These are phyloP conservation scores for Heterodera schachtii DNA, from an alignment of 1,140 invertebrate species.

Conservation along the genomic window DNA sequence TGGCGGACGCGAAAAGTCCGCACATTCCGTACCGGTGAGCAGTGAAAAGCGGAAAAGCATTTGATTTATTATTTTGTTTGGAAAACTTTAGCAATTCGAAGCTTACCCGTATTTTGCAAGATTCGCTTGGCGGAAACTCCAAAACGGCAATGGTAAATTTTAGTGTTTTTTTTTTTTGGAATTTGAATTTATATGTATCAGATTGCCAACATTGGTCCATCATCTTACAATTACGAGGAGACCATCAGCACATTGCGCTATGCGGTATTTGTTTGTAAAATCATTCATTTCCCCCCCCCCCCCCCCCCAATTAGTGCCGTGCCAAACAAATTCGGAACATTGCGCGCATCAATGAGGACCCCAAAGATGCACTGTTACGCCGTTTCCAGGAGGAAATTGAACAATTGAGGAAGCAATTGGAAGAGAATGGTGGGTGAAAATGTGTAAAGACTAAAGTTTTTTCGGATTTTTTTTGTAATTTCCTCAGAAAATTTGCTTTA, in stretches of 20 bases:
- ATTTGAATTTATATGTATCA: constrained; percentile 58
- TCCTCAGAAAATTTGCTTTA: neutral
- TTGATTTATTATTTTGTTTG: too few relatives aligned
- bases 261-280: constrained; percentile 69
- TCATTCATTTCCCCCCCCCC: neutral
- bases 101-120: constrained; percentile 85
- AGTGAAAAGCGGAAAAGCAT: too few relatives aligned
- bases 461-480: neutral
- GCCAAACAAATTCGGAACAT: constrained; percentile 97
- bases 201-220: constrained; percentile 91
- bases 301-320: constrained; percentile 71
- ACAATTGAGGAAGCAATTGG: constrained; percentile 81
- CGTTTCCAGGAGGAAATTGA: constrained; percentile 96
- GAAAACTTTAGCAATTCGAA: constrained; percentile 76
- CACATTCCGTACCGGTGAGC: constrained; percentile 83
- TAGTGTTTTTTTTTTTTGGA: neutral
- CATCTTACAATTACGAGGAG: constrained; percentile 94
- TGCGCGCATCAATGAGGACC: constrained; percentile 94
- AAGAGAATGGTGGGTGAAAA: constrained; percentile 63
- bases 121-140: constrained; percentile 91
- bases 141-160: constrained; percentile 85
- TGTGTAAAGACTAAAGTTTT: neutral
- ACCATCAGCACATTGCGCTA: constrained; percentile 94
- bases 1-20: constrained; percentile 88
- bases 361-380: constrained; percentile 90